phyloP scores from a whole-genome alignment of 2,797 vertebrate genomes.

The Pseudocheirus occidentalis region DNA sequence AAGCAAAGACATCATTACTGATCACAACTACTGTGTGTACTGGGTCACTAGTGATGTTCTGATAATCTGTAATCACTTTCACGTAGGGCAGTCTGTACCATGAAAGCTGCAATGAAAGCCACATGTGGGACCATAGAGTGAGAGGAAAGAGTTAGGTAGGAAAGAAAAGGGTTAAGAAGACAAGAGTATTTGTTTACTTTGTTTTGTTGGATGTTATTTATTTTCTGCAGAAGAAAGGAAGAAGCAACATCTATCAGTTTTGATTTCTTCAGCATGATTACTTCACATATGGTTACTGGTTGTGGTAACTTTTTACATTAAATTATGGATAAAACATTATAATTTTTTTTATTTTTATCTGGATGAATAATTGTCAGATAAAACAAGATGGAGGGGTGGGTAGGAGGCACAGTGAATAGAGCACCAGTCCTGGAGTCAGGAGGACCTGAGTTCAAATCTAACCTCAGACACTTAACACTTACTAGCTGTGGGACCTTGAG shows the following conservation, averaged over 20 bases:
- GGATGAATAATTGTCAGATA: background rate
- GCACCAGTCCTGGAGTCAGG: too few species aligned
- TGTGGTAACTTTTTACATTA: background rate
- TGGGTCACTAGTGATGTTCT: background rate
- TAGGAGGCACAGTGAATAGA: too few species aligned
- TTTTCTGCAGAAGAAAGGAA: too few species aligned
- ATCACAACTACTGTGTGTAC: background rate
- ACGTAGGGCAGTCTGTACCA: background rate
- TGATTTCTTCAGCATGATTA: background rate
- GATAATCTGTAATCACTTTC: background rate
- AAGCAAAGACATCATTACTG: background rate
- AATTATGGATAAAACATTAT: background rate
- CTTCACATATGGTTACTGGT: background rate
- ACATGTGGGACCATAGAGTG: background rate
- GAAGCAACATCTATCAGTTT: too few species aligned
- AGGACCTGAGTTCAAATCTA: too few species aligned
- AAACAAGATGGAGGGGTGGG: background rate
- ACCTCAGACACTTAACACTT: too few species aligned
- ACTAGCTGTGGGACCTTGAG: too few species aligned
- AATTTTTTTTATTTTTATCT: background rate
- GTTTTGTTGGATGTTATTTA: background rate
- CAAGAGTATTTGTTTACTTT: background rate
- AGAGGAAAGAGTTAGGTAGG: background rate
- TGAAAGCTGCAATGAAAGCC: background rate
- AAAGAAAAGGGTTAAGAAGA: background rate